Conservation (phyloP, 2,888 invertebrate species). For the Oligia latruncula region DNA sequence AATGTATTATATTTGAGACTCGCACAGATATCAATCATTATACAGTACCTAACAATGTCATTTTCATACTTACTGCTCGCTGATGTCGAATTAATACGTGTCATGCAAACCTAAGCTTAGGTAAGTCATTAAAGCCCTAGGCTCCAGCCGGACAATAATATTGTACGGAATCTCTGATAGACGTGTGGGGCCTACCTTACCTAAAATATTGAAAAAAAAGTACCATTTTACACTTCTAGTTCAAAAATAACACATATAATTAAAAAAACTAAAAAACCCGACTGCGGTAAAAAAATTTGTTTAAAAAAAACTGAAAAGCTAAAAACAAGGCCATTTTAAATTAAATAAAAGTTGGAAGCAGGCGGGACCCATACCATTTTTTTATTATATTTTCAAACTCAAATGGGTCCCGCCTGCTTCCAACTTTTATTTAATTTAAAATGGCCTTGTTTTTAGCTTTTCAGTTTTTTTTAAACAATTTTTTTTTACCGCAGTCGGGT, state of each 20-base stretch:
- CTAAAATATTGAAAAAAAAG: background rate
- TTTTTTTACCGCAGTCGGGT: too few relatives aligned
- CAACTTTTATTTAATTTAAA: too few relatives aligned
- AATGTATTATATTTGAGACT: background rate
- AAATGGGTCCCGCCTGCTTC: too few relatives aligned
- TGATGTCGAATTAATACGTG: background rate
- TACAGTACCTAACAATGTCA: background rate
- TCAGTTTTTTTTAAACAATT: too few relatives aligned
- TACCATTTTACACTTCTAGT: background rate
- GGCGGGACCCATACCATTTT: too few relatives aligned
- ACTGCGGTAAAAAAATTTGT: too few relatives aligned
- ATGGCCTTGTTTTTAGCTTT: too few relatives aligned
- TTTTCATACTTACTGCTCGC: background rate
- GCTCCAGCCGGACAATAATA: background rate
- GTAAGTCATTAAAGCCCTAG: background rate
- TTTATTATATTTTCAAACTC: too few relatives aligned
- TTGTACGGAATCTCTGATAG: background rate
- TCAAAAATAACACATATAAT: background rate
- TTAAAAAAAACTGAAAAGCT: too few relatives aligned
- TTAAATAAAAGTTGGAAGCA: too few relatives aligned
- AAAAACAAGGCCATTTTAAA: too few relatives aligned
- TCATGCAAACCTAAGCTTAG: background rate
- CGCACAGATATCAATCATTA: background rate
- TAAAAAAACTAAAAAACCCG: too few relatives aligned
- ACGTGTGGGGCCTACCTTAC: background rate